These are phyloP conservation scores for Dynastes grantii DNA, from an alignment of 2,888 invertebrate species.

Conservation along the genomic window DNA sequence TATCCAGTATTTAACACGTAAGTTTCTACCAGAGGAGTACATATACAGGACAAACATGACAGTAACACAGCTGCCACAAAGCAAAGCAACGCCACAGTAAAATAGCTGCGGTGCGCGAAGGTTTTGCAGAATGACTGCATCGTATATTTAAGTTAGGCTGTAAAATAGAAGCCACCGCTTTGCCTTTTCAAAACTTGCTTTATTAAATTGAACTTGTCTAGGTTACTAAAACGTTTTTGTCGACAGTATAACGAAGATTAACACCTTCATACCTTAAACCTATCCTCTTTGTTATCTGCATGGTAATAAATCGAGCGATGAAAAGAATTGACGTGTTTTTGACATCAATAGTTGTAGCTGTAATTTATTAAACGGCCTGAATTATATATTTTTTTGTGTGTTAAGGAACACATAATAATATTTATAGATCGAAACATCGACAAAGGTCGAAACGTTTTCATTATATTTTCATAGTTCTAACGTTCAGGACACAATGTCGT, in stretches of 20 bases:
- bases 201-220: conserved; percentile 21
- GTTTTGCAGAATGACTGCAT: conserved; percentile 15
- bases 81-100: neutral
- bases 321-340: conserved; percentile 12
- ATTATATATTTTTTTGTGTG: too few relatives aligned
- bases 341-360: conserved; percentile 3
- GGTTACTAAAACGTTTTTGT: neutral
- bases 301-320: neutral
- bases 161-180: neutral
- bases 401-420: too few relatives aligned
- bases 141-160: conserved; percentile 1
- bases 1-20: conserved; percentile 79
- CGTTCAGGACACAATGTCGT: too few relatives aligned
- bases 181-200: conserved; percentile 41
- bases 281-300: neutral
- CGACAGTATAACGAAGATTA: neutral
- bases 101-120: neutral
- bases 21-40: conserved; percentile 65
- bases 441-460: too few relatives aligned
- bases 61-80: conserved; percentile 10
- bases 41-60: conserved; percentile 33
- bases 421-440: too few relatives aligned
- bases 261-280: neutral
- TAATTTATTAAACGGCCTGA: conserved; percentile 12
- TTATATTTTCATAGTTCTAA: too few relatives aligned